Percentiles rank a stretch among this genome's conserved stretches.
These are phyloP conservation scores for Tuberolachnus salignus DNA, from an alignment of 2,888 invertebrate genomes.

Conservation along the genomic window DNA sequence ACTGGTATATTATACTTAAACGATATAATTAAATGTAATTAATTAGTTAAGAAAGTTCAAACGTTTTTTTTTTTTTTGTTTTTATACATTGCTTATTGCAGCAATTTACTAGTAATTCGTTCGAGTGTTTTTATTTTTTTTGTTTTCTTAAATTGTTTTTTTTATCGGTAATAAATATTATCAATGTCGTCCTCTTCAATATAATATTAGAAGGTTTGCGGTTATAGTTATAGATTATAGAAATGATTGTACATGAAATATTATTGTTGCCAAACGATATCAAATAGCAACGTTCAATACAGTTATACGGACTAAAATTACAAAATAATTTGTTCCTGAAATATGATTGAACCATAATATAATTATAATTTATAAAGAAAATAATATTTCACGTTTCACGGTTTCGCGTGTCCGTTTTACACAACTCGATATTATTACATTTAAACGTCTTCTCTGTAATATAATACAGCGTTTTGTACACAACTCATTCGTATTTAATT, in stretches of 20 bases:
- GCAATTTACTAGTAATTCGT: neutral
- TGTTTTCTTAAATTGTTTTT: neutral
- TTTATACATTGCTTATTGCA: neutral
- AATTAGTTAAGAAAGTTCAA: slow-evolving; percentile 28
- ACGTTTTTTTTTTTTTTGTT: neutral
- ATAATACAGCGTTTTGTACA: too few species aligned
- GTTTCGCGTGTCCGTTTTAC: slow-evolving; percentile 22
- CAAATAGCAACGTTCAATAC: too few species aligned
- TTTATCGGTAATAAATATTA: neutral
- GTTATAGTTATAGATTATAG: neutral
- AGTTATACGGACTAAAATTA: too few species aligned
- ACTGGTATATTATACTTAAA: neutral
- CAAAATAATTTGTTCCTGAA: too few species aligned
- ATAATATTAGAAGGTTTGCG: neutral
- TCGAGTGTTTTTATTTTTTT: neutral
- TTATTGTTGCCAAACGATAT: too few species aligned
- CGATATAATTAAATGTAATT: neutral
- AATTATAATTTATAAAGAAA: neutral
- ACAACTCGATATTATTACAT: too few species aligned
- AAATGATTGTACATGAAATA: too few species aligned
- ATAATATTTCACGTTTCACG: slow-evolving; percentile 14
- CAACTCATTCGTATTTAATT: too few species aligned
- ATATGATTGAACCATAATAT: too few species aligned
- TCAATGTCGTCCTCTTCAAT: slow-evolving; percentile 2
- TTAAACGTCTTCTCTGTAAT: too few species aligned